Evolutionary conservation across 1,140 invertebrate species (phyloP), one percentile per base, ranked within the genome.

Genomic region (Varroa destructor): DNA sequence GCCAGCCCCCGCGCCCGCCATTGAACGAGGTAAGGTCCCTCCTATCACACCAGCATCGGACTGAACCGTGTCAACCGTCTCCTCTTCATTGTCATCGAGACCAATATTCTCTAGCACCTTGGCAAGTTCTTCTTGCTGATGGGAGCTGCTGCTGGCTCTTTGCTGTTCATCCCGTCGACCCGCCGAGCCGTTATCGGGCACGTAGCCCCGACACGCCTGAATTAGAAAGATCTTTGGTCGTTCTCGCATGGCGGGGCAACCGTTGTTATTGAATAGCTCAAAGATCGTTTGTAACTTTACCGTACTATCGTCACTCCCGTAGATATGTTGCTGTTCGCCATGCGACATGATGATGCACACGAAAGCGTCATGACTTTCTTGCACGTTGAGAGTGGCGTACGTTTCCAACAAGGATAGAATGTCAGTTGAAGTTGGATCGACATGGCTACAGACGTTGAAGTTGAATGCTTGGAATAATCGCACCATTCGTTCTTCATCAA

Each of bases 141-240:
- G 5, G 42, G 43, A 6, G 4, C 2, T 6, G 43, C 25, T 43
- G 43, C 36, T 8, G 61, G 8, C 36, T 10, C 10, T 10, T 8
- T 67, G 8, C 3, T 51, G 46, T 8, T 51, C 46, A 8, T 51
- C 46, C 3, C 4, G 46, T n/a, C 43, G 71, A 46, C 58, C 58
- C 14, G 51, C 25, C 43, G 36, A 36, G 61, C 56, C 58, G 71
- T 40, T 67, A 8, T 54, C 57, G 1, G 42, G 40, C 4, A 1
- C 43, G 74, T 74, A 12, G 64, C 76, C 76, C 12, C 77, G 71
- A 73, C 77, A 78, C 40, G 77, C 76, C 61, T 78, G 78, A 57
- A 78, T 74, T 40, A 78, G 73, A 71, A 78, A 79, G 51, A 78
- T 54, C 72, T 78, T 78, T 10, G 77, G 77, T 73, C 79, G 79